phyloP scores from a whole-genome alignment of 1,140 invertebrate genomes.

The Ips typographus region DNA sequence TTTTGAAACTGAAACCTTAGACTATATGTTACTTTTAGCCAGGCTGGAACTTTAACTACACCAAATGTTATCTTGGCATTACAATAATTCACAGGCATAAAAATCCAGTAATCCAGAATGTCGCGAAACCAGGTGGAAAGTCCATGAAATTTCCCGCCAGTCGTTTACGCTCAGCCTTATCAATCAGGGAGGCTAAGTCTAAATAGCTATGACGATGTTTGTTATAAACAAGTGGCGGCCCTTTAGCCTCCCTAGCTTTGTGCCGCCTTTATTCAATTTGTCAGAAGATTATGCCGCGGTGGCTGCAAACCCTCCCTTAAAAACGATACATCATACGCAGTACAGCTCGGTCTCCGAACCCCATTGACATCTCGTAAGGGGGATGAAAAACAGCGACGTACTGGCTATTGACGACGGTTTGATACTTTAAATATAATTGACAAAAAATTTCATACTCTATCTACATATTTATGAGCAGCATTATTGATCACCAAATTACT shows the following conservation, averaged over 20 bases:
- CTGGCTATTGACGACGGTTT: conserved; percentile 6
- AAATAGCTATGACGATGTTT: conserved; percentile 50
- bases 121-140: conserved; percentile 27
- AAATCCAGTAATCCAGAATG: not conserved
- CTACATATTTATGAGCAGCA: not conserved
- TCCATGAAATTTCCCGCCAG: conserved; percentile 16
- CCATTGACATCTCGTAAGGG: conserved; percentile 35
- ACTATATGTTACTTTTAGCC: too few species aligned
- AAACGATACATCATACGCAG: conserved; percentile 51
- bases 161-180: conserved; percentile 32
- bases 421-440: not conserved
- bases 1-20: too few species aligned
- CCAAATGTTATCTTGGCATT: too few species aligned
- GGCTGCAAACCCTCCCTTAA: conserved; percentile 50
- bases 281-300: conserved; percentile 53
- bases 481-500: too few species aligned
- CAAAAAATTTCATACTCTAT: not conserved
- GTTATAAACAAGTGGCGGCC: conserved; percentile 52
- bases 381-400: conserved; percentile 16
- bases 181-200: conserved; percentile 41
- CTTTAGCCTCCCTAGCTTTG: conserved; percentile 41
- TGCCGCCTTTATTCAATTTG: conserved; percentile 54
- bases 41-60: too few species aligned
- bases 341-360: conserved; percentile 36
- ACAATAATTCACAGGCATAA: too few species aligned